These are phyloP conservation scores for Diplosoma virens DNA, from an alignment of 23 tunicate species.

Conservation along the genomic window DNA sequence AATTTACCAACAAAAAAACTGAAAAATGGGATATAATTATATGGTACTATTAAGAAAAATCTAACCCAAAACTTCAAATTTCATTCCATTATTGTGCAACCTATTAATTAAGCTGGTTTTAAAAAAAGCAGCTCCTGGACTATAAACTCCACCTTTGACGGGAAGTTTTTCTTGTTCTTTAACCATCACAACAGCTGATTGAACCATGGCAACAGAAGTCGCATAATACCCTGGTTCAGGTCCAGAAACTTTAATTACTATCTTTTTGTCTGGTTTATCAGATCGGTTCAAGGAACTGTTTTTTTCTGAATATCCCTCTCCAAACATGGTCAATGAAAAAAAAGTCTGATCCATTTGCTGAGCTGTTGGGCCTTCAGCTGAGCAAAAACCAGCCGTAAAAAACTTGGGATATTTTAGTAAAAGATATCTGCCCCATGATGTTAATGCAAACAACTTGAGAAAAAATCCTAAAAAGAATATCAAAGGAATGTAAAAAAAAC, in stretches of 20 bases:
- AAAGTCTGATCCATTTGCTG: slow-evolving; percentile 58
- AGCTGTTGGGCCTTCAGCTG: slow-evolving; percentile 76
- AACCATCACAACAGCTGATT: slow-evolving; percentile 41
- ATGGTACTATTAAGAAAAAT: too few relatives aligned
- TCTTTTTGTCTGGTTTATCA: slow-evolving; percentile 43
- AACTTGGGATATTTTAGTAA: slow-evolving; percentile 74
- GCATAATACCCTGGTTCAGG: slow-evolving; percentile 91
- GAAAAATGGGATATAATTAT: too few relatives aligned
- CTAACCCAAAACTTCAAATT: slow-evolving; percentile 41
- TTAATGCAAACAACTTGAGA: slow-evolving; percentile 51
- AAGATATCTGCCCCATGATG: slow-evolving; percentile 59
- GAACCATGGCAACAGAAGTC: slow-evolving; percentile 73
- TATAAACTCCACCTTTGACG: slow-evolving; percentile 71
- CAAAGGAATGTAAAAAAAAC: slow-evolving; percentile 31
- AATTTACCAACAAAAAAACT: too few relatives aligned
- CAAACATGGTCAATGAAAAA: slow-evolving; percentile 54
- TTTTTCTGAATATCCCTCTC: slow-evolving; percentile 67
- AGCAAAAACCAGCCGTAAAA: slow-evolving; percentile 68
- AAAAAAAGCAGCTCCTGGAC: slow-evolving; percentile 71
- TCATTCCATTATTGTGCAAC: slow-evolving; percentile 56
- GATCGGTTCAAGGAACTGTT: neutral
- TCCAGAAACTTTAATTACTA: slow-evolving; percentile 57
- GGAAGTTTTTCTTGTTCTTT: slow-evolving; percentile 68
- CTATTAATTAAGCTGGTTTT: slow-evolving; percentile 52
- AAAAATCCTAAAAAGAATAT: slow-evolving; percentile 42